These are phyloP conservation scores for Mormyrus proboscirostris DNA, from an alignment of 2,797 vertebrate genomes.

Conservation along the genomic window DNA sequence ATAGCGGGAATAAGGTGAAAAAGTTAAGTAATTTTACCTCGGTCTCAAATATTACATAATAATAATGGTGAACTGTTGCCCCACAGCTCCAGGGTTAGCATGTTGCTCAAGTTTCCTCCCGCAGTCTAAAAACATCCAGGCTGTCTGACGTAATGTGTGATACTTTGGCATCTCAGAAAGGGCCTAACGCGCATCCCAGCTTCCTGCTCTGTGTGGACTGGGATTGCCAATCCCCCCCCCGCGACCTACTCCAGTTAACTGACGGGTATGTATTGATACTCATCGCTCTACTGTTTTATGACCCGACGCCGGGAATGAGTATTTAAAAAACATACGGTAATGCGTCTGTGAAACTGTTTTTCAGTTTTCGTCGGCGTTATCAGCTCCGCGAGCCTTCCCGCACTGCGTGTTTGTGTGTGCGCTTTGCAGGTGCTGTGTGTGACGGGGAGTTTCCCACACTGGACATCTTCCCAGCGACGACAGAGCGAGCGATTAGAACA, in stretches of 20 bases:
- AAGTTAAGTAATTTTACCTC: background rate
- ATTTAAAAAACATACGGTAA: background rate
- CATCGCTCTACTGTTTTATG: background rate
- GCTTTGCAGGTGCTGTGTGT: constrained; percentile 10
- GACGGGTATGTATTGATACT: background rate
- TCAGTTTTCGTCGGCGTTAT: background rate
- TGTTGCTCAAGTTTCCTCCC: background rate
- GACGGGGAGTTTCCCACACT: constrained; percentile 9
- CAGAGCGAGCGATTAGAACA: background rate
- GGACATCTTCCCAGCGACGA: background rate
- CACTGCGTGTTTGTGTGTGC: constrained; percentile 15
- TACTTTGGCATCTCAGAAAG: background rate
- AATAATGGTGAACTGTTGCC: background rate
- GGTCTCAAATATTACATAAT: background rate
- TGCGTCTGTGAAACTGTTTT: background rate
- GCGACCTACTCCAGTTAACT: background rate
- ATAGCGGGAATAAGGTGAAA: background rate
- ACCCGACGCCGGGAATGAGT: background rate
- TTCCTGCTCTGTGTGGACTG: background rate
- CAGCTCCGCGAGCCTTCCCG: background rate
- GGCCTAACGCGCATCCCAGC: background rate
- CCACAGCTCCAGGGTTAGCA: background rate
- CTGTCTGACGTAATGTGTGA: background rate
- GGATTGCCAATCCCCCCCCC: background rate
- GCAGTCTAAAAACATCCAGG: background rate